Base-by-base conservation (phyloP, 2,113 vertebrate genomes). In the Dipodomys stephensi region DNA sequence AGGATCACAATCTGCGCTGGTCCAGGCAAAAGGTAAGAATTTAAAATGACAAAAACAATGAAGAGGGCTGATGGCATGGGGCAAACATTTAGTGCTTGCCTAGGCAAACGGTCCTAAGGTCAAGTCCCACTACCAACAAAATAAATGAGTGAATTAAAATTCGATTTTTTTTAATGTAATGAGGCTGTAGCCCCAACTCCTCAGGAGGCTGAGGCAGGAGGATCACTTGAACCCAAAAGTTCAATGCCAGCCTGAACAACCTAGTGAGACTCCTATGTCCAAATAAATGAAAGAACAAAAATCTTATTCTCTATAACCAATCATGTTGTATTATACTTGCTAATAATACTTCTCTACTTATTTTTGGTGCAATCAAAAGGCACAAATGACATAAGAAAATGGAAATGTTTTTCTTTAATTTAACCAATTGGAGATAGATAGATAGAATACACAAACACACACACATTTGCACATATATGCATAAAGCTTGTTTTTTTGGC, bases 291-390 rank as follows among this genome's bases (percentile, higher is more conserved):
- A 79, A 78, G 2, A 49, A 32, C 11, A 73, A 35, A 16, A 39
- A 44, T 35, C 35, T 28, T 30, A 68, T 88, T 9, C 68, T 89
- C 4, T 87, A 27, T 90, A 57, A 62, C 78, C 53, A 23, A 32
- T 87, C 27, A 65, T 19, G 18, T 16, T 27, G 15, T 60, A 12
- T 83, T 89, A 53, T 44, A 76, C 15, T 76, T 53, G 87, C 20
- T 32, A 13, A 57, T 57, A 12, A 57, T 57, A 57, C 13, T 57
- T 57, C 53, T 57, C 53, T 81, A 8, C 44, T 94, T 76, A 73
- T 81, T 92, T 68, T 78, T 49, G 6, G 9, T 85, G n/a, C 73
- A 62, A 46, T 90, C 85, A 81, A 86, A 88, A 80, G 71, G 39
- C 23, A 15, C 93, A 91, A 35, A 57, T 57, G 53, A 57, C 57